A percentile compares a stretch with the other conserved stretches of the same genome.
Conservation (phyloP, 2,797 vertebrate genomes). For the Dromococcyx pavoninus region DNA sequence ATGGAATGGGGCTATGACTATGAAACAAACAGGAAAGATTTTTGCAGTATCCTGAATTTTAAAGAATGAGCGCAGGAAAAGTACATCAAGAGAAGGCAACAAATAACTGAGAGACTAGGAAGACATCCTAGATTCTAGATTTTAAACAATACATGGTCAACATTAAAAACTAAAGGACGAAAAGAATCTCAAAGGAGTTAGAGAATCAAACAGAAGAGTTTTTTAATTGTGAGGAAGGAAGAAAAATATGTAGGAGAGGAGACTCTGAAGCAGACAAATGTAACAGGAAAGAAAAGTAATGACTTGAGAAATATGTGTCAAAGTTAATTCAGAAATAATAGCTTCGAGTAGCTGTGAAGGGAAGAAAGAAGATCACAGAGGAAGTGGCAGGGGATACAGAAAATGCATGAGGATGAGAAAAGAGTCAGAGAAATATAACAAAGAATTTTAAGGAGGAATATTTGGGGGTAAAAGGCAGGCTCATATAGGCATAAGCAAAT, state of each 20-base stretch:
- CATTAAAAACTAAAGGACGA: background rate
- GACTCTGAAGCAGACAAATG: background rate
- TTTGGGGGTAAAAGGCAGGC: background rate
- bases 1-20: background rate
- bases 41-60: background rate
- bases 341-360: slow-evolving; percentile 44
- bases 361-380: slow-evolving; percentile 27
- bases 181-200: background rate
- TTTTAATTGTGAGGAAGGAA: background rate
- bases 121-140: background rate
- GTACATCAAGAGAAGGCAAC: background rate
- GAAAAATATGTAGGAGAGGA: background rate
- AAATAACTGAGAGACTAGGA: background rate
- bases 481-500: background rate
- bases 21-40: background rate
- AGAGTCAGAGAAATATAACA: background rate
- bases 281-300: background rate
- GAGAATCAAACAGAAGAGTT: background rate
- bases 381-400: slow-evolving; percentile 24
- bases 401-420: background rate
- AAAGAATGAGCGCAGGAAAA: background rate
- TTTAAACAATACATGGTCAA: background rate
- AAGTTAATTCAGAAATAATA: slow-evolving; percentile 49
- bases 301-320: slow-evolving; percentile 31
- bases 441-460: background rate